These are phyloP conservation scores for Chaitophorus viminalis DNA, from an alignment of 2,888 invertebrate species.

Conservation along the genomic window DNA sequence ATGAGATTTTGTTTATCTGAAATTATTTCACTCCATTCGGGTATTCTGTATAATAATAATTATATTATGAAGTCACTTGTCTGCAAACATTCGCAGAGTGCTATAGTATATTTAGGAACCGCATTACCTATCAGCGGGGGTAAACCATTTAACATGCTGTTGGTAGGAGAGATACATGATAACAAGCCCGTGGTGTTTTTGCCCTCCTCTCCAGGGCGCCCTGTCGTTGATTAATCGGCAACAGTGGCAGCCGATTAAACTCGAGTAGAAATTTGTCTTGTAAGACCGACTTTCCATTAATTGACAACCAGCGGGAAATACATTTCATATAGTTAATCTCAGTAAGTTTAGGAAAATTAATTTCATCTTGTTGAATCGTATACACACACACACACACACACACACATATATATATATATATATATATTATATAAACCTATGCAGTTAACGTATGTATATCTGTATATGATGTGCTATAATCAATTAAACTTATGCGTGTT, in stretches of 20 bases:
- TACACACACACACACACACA: no score
- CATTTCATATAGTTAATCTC: conserved; percentile 31
- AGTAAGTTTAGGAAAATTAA: conserved; percentile 9
- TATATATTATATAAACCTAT: no score
- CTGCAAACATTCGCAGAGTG: no score
- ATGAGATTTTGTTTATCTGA: not conserved
- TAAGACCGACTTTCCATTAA: conserved; percentile 44
- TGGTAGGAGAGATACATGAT: not conserved
- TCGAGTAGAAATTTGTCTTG: conserved; percentile 49
- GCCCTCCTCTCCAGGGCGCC: not conserved
- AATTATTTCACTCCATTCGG: not conserved
- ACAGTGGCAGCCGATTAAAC: conserved; percentile 36
- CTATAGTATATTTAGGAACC: not conserved
- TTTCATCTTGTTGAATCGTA: not conserved
- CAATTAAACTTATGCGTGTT: not conserved
- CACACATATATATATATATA: no score
- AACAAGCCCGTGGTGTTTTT: conserved; percentile 29
- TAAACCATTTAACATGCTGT: not conserved
- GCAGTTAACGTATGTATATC: no score
- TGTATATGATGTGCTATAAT: not conserved
- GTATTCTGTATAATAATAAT: not conserved
- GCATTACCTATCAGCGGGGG: not conserved
- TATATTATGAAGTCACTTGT: not conserved
- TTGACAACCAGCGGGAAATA: conserved; percentile 20
- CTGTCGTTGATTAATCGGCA: conserved; percentile 51